phyloP scores from a whole-genome alignment of 1,140 invertebrate genomes.

The Caenorhabditis tropicalis region DNA sequence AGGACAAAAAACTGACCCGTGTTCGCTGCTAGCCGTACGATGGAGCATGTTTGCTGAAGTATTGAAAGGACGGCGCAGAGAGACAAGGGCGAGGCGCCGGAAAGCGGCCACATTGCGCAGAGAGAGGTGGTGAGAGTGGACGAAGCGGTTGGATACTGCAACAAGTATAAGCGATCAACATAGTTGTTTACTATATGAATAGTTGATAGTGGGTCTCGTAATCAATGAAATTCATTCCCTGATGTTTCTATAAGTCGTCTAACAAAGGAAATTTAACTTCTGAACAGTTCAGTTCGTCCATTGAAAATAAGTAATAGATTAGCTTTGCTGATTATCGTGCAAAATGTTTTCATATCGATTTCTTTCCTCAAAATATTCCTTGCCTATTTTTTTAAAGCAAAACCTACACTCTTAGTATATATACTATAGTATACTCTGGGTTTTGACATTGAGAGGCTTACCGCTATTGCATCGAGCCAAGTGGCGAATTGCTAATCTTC shows the following conservation, averaged over 20 bases:
- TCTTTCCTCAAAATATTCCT: too few relatives aligned
- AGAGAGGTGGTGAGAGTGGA: background rate
- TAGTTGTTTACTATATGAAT: background rate
- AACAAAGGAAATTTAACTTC: too few relatives aligned
- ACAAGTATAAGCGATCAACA: background rate
- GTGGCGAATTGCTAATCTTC: background rate
- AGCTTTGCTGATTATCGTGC: too few relatives aligned
- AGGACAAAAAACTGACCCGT: constrained; percentile 12
- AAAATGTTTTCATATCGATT: too few relatives aligned
- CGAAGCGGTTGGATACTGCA: background rate
- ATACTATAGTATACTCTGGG: too few relatives aligned
- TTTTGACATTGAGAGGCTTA: background rate
- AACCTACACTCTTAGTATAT: too few relatives aligned
- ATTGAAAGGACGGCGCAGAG: background rate
- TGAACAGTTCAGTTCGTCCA: too few relatives aligned
- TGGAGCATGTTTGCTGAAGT: constrained; percentile 25
- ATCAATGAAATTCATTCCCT: too few relatives aligned
- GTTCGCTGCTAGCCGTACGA: constrained; percentile 7
- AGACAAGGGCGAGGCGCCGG: background rate
- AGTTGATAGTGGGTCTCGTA: too few relatives aligned
- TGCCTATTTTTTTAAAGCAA: too few relatives aligned
- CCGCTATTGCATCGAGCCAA: background rate
- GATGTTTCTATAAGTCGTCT: too few relatives aligned
- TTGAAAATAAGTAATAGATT: too few relatives aligned
- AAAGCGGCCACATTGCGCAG: constrained; percentile 7